Evolutionary conservation across 2,113 vertebrate genomes (phyloP).

Genomic region (Electrona antarctica): DNA sequence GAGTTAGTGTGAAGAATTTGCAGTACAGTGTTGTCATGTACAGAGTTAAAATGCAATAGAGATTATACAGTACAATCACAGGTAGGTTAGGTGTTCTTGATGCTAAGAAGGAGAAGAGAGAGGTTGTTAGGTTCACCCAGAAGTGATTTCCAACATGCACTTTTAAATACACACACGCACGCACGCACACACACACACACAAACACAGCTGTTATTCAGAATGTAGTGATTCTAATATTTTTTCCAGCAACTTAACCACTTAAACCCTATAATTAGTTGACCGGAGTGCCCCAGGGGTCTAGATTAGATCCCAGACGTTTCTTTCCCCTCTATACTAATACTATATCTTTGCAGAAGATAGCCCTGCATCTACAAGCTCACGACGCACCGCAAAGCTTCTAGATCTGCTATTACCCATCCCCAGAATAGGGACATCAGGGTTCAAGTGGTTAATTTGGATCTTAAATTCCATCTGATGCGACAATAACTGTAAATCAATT

Average conservation of each 20-base stretch:
- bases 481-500: constrained; percentile 1
- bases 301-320: no score
- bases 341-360: no score
- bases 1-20: constrained; percentile 53
- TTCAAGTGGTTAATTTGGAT: background rate
- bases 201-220: constrained; percentile 17
- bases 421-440: background rate
- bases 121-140: constrained; percentile 50
- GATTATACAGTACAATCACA: constrained; percentile 55
- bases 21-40: constrained; percentile 32
- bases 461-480: constrained; percentile 7
- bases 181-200: constrained; percentile 60
- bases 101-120: constrained; percentile 60
- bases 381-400: no score
- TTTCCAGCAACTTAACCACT: no score
- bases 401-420: no score
- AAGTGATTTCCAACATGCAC: constrained; percentile 48
- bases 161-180: constrained; percentile 56
- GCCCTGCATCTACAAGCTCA: no score
- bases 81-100: constrained; percentile 58
- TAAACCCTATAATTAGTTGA: no score
- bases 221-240: constrained; percentile 6
- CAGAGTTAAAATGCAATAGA: constrained; percentile 17
- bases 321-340: no score
- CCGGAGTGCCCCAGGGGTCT: no score